Evolutionary conservation across 2,888 invertebrate species (phyloP).

Genomic region (Macrosoma leucophasiata): DNA sequence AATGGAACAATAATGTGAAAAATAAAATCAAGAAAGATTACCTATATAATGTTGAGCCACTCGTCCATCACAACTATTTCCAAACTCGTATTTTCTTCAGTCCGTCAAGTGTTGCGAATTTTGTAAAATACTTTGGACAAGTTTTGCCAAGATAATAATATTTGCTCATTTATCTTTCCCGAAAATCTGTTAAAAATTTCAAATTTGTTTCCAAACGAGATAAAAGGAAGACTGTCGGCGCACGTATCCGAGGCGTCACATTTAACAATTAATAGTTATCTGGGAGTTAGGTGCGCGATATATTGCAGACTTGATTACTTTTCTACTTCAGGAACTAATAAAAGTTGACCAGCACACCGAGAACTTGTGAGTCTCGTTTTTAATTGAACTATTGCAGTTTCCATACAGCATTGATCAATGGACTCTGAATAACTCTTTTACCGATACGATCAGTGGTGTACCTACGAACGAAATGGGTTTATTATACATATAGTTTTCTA

Average conservation of each 20-base stretch:
- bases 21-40: background rate
- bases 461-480: too few species aligned
- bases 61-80: too few species aligned
- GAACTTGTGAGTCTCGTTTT: slow-evolving; percentile 45
- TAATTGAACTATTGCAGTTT: slow-evolving; percentile 52
- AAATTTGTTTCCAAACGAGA: slow-evolving; percentile 37
- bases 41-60: too few species aligned
- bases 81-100: too few species aligned
- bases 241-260: slow-evolving; percentile 40
- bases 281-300: slow-evolving; percentile 50
- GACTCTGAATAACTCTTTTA: slow-evolving; percentile 11
- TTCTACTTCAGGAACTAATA: slow-evolving; percentile 60
- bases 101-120: too few species aligned
- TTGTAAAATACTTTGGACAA: slow-evolving; percentile 2
- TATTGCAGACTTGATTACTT: slow-evolving; percentile 64
- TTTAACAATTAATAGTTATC: slow-evolving; percentile 63
- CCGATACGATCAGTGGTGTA: slow-evolving; percentile 3
- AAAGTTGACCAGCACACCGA: slow-evolving; percentile 61
- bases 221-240: slow-evolving; percentile 32
- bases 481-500: too few species aligned
- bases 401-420: slow-evolving; percentile 31
- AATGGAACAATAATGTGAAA: background rate
- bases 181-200: slow-evolving; percentile 35
- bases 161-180: slow-evolving; percentile 17
- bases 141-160: slow-evolving; percentile 12